Percentiles rank a stretch among this genome's conserved stretches.
phyloP scores from a whole-genome alignment of 2,797 vertebrate genomes.

The Dermochelys coriacea region DNA sequence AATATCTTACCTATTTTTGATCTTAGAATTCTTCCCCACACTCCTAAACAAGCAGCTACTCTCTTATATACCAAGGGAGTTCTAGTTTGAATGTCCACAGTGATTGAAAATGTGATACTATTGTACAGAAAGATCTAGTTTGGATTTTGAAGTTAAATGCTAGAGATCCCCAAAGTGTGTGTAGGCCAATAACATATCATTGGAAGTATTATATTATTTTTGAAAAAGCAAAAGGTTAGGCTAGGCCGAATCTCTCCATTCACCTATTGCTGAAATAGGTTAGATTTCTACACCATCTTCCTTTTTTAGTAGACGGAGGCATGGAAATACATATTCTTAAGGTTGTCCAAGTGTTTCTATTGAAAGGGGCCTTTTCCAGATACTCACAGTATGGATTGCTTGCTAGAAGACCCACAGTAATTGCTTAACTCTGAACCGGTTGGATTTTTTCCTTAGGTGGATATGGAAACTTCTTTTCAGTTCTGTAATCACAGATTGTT shows the following conservation, averaged over 20 bases:
- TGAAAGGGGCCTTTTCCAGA: background rate
- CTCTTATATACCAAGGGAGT: background rate
- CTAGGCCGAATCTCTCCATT: conserved; percentile 6
- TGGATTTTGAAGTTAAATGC: background rate
- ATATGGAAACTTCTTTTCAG: background rate
- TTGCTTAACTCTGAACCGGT: background rate
- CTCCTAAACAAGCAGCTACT: background rate
- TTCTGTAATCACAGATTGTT: background rate
- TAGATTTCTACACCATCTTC: background rate
- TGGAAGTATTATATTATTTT: background rate
- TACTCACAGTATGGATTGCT: background rate
- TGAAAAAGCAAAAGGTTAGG: background rate
- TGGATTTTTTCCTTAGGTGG: fast-evolving
- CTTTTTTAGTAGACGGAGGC: background rate
- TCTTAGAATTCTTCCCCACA: background rate
- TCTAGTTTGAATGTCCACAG: background rate
- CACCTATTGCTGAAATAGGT: background rate
- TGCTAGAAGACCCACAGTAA: background rate
- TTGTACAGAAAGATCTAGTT: background rate
- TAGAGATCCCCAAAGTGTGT: background rate
- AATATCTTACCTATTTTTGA: background rate
- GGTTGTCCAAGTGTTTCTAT: background rate
- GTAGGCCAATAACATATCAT: background rate
- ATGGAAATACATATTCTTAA: background rate
- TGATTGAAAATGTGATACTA: background rate